phyloP scores from a whole-genome alignment of 2,113 vertebrate species.

The Cynoglossus semilaevis region DNA sequence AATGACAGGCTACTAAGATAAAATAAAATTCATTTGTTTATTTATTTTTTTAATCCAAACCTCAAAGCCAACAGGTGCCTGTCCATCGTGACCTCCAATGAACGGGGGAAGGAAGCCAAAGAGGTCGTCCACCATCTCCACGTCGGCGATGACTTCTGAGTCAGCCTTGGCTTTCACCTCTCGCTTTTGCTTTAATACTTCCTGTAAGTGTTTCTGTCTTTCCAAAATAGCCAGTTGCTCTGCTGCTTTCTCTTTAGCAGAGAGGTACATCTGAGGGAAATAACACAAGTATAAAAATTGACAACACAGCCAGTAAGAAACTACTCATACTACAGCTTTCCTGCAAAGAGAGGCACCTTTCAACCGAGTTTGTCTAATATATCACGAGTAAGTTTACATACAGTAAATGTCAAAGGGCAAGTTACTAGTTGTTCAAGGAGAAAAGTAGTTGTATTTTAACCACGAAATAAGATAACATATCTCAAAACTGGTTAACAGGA shows the following conservation, averaged over 20 bases:
- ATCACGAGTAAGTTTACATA: no score
- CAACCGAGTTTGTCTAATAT: no score
- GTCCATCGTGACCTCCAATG: slow-evolving; percentile 83
- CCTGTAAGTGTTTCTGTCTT: slow-evolving; percentile 60
- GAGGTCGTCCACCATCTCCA: slow-evolving; percentile 90
- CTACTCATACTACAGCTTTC: not conserved
- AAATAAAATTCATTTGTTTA: not conserved
- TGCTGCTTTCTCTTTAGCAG: slow-evolving; percentile 61
- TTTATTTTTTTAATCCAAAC: slow-evolving; percentile 57
- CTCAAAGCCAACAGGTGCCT: slow-evolving; percentile 80
- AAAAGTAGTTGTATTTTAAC: no score
- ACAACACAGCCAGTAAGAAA: not conserved
- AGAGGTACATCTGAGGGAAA: slow-evolving; percentile 70
- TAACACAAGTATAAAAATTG: not conserved
- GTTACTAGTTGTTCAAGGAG: no score
- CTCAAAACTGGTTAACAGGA: no score
- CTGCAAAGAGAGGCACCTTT: not conserved
- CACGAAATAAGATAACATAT: no score
- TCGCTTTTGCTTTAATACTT: slow-evolving; percentile 61
- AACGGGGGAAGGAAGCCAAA: slow-evolving; percentile 88
- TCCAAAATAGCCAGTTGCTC: slow-evolving; percentile 49
- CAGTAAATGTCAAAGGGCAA: no score
- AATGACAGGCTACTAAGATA: not conserved
- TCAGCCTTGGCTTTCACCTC: slow-evolving; percentile 52
- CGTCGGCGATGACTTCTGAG: slow-evolving; percentile 70